phyloP scores from a whole-genome alignment of 2,888 invertebrate species.

The Pyrochroa serraticornis region DNA sequence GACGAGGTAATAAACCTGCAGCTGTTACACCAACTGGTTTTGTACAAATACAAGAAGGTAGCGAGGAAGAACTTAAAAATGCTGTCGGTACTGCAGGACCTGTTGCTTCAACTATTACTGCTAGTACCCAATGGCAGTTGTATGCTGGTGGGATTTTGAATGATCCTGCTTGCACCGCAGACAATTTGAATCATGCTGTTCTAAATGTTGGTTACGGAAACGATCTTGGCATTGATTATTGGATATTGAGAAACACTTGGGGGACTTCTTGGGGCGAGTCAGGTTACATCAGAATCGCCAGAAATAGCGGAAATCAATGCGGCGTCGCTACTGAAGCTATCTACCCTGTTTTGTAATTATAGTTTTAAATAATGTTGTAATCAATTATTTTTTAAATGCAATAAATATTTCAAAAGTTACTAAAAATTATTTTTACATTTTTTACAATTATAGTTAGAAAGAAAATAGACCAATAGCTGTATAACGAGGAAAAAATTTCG shows the following conservation, averaged over 20 bases:
- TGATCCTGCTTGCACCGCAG: constrained; percentile 3
- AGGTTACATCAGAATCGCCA: constrained; percentile 10
- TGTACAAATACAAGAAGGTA: constrained; percentile 58
- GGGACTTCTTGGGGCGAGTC: constrained; percentile 11
- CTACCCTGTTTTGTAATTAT: background rate
- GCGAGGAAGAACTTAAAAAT: background rate
- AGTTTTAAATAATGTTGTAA: background rate
- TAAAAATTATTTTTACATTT: no score
- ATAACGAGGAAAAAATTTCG: no score
- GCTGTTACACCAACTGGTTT: constrained; percentile 62
- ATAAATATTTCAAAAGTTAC: no score
- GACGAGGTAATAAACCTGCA: no score
- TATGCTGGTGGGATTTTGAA: constrained; percentile 14
- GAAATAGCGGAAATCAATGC: constrained; percentile 13
- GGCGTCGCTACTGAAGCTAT: constrained; percentile 9
- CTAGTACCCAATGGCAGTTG: constrained; percentile 3
- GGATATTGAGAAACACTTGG: constrained; percentile 21
- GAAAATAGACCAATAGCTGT: no score
- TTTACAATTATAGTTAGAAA: no score
- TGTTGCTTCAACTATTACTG: constrained; percentile 13
- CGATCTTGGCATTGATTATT: constrained; percentile 14
- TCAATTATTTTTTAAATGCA: no score
- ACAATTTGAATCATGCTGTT: constrained; percentile 14
- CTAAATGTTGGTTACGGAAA: constrained; percentile 15
- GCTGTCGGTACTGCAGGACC: constrained; percentile 12